phyloP scores from a whole-genome alignment of 92 coral and sea anemone species.

The Parazoanthus atlanticus region DNA sequence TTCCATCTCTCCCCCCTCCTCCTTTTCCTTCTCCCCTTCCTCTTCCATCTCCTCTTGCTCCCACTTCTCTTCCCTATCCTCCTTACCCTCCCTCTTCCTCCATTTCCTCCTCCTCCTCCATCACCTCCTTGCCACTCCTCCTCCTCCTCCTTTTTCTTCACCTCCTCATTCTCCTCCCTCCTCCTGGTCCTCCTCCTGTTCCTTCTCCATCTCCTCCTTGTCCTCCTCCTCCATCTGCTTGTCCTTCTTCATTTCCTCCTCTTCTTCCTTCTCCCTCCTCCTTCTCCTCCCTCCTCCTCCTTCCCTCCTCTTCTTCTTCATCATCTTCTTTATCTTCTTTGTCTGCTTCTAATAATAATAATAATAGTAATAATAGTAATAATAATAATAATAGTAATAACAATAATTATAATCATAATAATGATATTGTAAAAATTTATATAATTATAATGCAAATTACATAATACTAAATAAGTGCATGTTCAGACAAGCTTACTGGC shows the following conservation, averaged over 20 bases:
- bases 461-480: too few relatives aligned
- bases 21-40: too few relatives aligned
- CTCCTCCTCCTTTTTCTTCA: fast-evolving
- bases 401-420: too few relatives aligned
- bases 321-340: fast-evolving
- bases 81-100: background rate
- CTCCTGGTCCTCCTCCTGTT: fast-evolving
- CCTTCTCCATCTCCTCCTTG: background rate
- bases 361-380: too few relatives aligned
- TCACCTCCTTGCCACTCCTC: background rate
- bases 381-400: too few relatives aligned
- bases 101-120: fast-evolving
- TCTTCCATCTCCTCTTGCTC: fast-evolving
- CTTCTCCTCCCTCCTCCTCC: fast-evolving
- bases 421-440: too few relatives aligned
- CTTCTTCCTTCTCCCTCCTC: too few relatives aligned
- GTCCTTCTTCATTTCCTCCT: background rate
- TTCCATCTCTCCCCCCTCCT: background rate
- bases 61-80: background rate
- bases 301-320: background rate
- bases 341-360: too few relatives aligned
- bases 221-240: too few relatives aligned
- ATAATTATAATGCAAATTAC: too few relatives aligned
- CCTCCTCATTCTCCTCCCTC: background rate
- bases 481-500: too few relatives aligned